Percentiles rank a stretch among this genome's conserved stretches.
Evolutionary conservation across 2,888 invertebrate genomes (phyloP).

Genomic region (Limnephilus marmoratus): DNA sequence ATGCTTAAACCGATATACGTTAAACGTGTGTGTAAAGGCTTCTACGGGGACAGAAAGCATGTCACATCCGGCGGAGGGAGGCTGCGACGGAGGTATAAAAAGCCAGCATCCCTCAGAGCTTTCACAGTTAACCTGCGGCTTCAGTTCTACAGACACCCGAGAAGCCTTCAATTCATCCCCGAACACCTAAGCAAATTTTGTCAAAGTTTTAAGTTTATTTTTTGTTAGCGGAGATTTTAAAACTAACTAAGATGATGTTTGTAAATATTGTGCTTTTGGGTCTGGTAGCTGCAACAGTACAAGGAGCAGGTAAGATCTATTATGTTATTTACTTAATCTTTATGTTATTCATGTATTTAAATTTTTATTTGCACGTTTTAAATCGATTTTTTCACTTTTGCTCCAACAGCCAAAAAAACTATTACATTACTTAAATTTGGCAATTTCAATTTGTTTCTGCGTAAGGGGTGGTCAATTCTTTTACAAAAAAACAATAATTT

Average conservation of each 20-base stretch:
- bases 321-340: not conserved
- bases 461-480: too few relatives aligned
- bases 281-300: constrained; percentile 47
- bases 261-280: constrained; percentile 55
- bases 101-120: constrained; percentile 33
- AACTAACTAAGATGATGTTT: constrained; percentile 44
- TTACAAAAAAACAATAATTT: too few relatives aligned
- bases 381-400: not conserved
- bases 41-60: not conserved
- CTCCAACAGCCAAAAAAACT: not conserved
- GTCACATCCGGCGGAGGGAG: constrained; percentile 46
- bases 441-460: too few relatives aligned
- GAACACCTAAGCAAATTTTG: constrained; percentile 19
- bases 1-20: not conserved
- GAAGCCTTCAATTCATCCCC: not conserved
- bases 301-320: constrained; percentile 50
- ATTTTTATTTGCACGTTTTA: not conserved
- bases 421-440: not conserved
- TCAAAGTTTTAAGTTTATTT: constrained; percentile 46
- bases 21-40: not conserved
- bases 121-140: constrained; percentile 44
- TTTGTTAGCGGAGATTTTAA: constrained; percentile 34
- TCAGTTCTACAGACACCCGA: constrained; percentile 21
- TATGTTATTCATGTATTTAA: not conserved
- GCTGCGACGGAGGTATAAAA: constrained; percentile 51